These are phyloP conservation scores for Larimichthys crocea DNA, from an alignment of 2,113 vertebrate genomes.

Conservation along the genomic window DNA sequence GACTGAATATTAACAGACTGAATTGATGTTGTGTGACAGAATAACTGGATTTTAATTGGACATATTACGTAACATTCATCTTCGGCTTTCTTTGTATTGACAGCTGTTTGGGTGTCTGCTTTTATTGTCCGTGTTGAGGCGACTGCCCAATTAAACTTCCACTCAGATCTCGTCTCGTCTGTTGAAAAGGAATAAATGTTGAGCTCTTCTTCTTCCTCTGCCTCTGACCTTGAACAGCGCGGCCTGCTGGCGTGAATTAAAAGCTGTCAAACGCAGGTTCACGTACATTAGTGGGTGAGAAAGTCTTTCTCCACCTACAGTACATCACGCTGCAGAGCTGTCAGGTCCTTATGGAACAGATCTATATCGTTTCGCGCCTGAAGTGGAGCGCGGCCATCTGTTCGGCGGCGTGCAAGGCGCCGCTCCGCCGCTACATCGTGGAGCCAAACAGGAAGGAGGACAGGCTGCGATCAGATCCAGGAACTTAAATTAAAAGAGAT, in stretches of 20 bases:
- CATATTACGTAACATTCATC: too few species aligned
- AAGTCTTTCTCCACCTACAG: slow-evolving; percentile 4
- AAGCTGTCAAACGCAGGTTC: slow-evolving; percentile 2
- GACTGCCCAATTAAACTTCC: neutral
- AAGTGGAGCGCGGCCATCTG: slow-evolving; percentile 21
- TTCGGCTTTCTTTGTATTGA: too few species aligned
- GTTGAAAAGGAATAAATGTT: slow-evolving; percentile 27
- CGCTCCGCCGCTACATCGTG: neutral
- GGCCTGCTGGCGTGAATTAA: slow-evolving; percentile 24
- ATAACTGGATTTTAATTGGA: too few species aligned
- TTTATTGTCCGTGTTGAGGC: neutral
- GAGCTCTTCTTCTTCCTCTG: neutral
- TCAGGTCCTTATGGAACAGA: slow-evolving; percentile 13
- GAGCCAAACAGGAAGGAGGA: neutral
- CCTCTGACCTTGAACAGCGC: neutral
- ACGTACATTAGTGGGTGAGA: slow-evolving; percentile 20
- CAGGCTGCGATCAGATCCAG: neutral
- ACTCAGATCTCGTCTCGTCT: neutral
- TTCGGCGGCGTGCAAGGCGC: neutral
- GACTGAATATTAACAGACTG: too few species aligned
- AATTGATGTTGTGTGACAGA: too few species aligned
- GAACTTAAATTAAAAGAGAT: neutral
- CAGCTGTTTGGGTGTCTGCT: too few species aligned
- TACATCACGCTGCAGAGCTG: slow-evolving; percentile 17
- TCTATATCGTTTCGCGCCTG: slow-evolving; percentile 1